Base-by-base conservation (phyloP, 1,140 invertebrate genomes). In the Rhopalosiphum padi region DNA sequence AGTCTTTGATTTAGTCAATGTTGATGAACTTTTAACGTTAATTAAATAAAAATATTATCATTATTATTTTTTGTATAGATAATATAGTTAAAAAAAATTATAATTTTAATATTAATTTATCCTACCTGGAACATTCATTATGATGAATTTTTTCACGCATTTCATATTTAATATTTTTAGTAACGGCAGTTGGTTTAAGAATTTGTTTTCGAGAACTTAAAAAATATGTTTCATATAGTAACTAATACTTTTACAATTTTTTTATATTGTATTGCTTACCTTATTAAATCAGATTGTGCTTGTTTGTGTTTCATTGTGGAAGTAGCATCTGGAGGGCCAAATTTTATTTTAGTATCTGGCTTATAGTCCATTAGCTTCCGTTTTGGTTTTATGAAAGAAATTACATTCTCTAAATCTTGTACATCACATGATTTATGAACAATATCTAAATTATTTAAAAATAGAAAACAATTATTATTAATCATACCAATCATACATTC, bases 301-400 rank as follows among this genome's bases (percentile, higher is more conserved):
- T 37, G n/a, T 41, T 25, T 48, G 15, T 37, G 48, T 85, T 30
- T 93, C 37, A 46, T 41, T 93, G 77, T 85, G 8, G 82, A 93
- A 51, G 82, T 85, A 53, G 91, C 82, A 37, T 93, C 51, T 41
- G 77, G 91, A 8, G 91, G 15, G 25, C 82, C 35, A 93, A 85
- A 51, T 11, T 93, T 85, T 2, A 93, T 51, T 51, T 51, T 48
- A 30, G 46, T 93, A 6, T 85, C 82, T 37, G 68, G 60, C 18
- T 90, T 53, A 11, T 37, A 90, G 23, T 90, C 15, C 11, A 55
- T 15, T 2, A 60, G 35, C 23, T 30, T 89, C 23, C 25, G 35
- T 15, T 55, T 85, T 30, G 77, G 77, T 53, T 93, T 93, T 51
- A 93, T 83, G 6, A 41, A 85, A 85, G 77, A 93, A 85, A 85